Evolutionary conservation across 1,140 invertebrate species (phyloP).

Genomic region (Brachionus paranguensis): DNA sequence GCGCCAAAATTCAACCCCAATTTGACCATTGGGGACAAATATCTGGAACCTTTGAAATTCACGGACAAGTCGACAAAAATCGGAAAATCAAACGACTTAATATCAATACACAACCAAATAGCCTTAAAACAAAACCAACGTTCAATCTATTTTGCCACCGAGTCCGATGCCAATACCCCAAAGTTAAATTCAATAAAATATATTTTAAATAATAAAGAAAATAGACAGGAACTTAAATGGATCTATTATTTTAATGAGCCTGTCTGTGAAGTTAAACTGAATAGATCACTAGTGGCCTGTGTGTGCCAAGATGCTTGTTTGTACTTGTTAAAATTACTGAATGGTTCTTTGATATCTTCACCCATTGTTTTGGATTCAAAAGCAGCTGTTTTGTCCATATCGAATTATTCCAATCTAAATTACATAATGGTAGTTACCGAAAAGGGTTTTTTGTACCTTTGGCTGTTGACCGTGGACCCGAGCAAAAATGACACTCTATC

Average conservation of each 20-base stretch:
- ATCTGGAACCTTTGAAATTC: neutral
- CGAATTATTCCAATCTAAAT: conserved; percentile 42
- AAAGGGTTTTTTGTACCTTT: conserved; percentile 51
- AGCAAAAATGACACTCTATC: neutral
- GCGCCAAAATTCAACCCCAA: conserved; percentile 49
- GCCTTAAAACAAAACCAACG: neutral
- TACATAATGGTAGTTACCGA: conserved; percentile 52
- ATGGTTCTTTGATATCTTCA: conserved; percentile 61
- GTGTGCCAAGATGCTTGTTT: conserved; percentile 65
- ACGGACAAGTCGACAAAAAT: neutral
- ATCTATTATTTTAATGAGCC: conserved; percentile 6
- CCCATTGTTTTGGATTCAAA: conserved; percentile 62
- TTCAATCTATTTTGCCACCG: neutral
- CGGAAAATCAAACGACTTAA: neutral
- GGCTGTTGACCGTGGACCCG: conserved; percentile 42
- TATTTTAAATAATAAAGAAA: conserved; percentile 1
- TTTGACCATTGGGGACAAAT: neutral
- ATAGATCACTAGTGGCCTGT: conserved; percentile 55
- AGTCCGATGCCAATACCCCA: neutral
- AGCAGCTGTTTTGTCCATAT: conserved; percentile 45
- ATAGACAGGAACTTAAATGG: conserved; percentile 13
- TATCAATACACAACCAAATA: conserved; percentile 11
- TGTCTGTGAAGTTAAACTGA: conserved; percentile 2
- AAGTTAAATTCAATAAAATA: neutral
- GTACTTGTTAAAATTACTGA: conserved; percentile 61